These are phyloP conservation scores for Novumbra hubbsi DNA, from an alignment of 2,797 vertebrate genomes.

Conservation along the genomic window DNA sequence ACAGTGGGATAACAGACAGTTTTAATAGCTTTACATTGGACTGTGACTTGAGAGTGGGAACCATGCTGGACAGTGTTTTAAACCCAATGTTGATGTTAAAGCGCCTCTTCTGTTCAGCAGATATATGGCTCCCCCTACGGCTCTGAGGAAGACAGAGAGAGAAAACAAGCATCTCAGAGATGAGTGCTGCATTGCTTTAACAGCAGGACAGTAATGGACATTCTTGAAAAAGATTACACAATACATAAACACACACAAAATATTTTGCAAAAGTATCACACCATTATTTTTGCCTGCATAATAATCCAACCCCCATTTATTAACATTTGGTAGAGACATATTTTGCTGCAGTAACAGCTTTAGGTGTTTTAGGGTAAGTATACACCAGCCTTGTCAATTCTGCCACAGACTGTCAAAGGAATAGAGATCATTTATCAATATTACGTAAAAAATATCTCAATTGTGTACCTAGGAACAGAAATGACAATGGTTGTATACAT, in stretches of 20 bases:
- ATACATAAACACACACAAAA: background rate
- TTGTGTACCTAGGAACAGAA: no score
- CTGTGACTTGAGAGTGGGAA: conserved; percentile 80
- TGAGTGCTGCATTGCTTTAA: background rate
- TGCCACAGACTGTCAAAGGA: no score
- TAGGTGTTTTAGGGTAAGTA: no score
- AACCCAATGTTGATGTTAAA: conserved; percentile 92
- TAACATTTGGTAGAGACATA: no score
- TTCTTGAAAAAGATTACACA: background rate
- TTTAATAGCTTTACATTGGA: conserved; percentile 77
- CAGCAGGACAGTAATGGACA: background rate
- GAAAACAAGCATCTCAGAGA: conserved; percentile 11
- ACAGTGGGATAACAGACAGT: background rate
- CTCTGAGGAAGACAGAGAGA: conserved; percentile 69
- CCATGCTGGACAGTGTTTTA: conserved; percentile 84
- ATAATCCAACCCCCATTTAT: no score
- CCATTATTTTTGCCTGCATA: no score
- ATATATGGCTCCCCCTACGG: conserved; percentile 85
- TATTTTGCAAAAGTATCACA: background rate
- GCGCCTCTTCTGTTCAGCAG: conserved; percentile 92
- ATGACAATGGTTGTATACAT: no score
- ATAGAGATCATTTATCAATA: no score
- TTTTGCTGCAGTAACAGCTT: no score
- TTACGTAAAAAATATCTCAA: no score
- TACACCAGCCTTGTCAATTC: no score